Evolutionary conservation across 2,113 vertebrate genomes (phyloP), one percentile per base, ranked within the genome.

Genomic region (Ceuthmochares aereus): DNA sequence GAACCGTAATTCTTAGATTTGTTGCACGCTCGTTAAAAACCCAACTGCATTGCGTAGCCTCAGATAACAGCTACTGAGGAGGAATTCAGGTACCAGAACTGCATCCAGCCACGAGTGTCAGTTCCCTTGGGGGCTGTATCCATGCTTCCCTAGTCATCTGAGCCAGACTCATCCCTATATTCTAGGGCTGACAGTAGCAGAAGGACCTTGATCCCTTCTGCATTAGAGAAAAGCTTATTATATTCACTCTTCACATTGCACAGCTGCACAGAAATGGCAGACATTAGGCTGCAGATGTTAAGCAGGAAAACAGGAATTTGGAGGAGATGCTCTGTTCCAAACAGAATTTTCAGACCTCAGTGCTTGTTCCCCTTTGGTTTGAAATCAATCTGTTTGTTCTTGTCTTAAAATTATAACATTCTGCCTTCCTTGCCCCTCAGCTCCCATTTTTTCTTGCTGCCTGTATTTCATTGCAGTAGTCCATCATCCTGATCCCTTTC

Each of bases 81-180:
- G 67, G 47, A 47, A 8, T 40, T 42, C 43, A 25, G 79, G 72
- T 42, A 59, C n/a, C 36, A 45, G 69, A 2, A 10, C 34, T 25
- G 14, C 32, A 19, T 7, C 4, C 0, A 15, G 54, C 26, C 60
- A 9, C 0, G 0, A 5, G 18, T 6, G 18, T 4, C 49, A 22
- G 23, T 16, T 42, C 49, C 67, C 43, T 16, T 0, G 8, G 62
- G 49, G 59, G 37, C 29, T 52, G 12, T 56, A 47, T 17, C 66
- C 19, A 0, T 4, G 6, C 66, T 78, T 75, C 29, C 21, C 32
- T 23, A 2, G 9, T 20, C 56, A 25, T 8, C 49, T 42, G 19
- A 77, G 56, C 34, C 63, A 59, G 51, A 75, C 21, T 29, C 30
- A 3, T 7, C 13, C 0, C 21, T 30, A 0, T 20, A 8, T 62